Evolutionary conservation across 92 coral and sea anemone species (phyloP).

Genomic region (Epizoanthus illoricatus): DNA sequence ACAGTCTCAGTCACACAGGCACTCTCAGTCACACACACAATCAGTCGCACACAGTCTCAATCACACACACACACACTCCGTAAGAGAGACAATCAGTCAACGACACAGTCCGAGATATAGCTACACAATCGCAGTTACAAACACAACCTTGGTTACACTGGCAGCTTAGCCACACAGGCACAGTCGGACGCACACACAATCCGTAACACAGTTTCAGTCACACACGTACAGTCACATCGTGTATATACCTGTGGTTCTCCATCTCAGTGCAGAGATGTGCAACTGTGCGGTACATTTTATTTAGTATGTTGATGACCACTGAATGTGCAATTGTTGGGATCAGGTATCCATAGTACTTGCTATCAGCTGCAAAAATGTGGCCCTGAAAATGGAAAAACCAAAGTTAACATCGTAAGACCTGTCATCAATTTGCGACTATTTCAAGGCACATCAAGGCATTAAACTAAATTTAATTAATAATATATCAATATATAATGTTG

Average conservation of each 20-base stretch:
- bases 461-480: background rate
- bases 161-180: background rate
- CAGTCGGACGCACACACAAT: background rate
- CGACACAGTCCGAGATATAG: too few relatives aligned
- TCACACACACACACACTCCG: background rate
- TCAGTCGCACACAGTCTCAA: background rate
- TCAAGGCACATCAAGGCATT: background rate
- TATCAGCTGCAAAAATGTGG: conserved; percentile 95
- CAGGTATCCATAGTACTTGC: conserved; percentile 88
- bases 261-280: conserved; percentile 89
- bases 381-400: conserved; percentile 51
- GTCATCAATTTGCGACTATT: background rate
- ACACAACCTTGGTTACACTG: background rate
- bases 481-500: too few relatives aligned
- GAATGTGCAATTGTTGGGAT: conserved; percentile 97
- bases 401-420: background rate
- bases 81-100: too few relatives aligned
- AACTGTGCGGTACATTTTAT: conserved; percentile 88
- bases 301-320: conserved; percentile 80
- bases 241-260: conserved; percentile 54
- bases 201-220: background rate
- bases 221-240: background rate
- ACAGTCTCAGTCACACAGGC: too few relatives aligned
- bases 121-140: background rate
- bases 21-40: background rate